Evolutionary conservation across 2,797 vertebrate genomes (phyloP).

Genomic region (Masticophis lateralis): DNA sequence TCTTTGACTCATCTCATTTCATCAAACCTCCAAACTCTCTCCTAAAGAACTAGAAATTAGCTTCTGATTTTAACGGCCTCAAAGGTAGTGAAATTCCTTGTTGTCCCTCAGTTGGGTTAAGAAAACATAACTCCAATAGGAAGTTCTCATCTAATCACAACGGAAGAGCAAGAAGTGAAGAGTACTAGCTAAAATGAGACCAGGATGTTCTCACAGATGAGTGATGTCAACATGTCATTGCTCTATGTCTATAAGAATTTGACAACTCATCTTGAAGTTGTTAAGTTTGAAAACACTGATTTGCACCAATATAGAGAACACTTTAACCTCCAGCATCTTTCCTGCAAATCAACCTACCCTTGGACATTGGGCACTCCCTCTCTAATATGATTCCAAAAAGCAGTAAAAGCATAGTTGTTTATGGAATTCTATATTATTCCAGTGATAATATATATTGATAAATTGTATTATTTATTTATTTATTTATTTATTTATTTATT

Average conservation of each 20-base stretch:
- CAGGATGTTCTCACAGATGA: not conserved
- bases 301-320: not conserved
- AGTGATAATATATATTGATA: no score
- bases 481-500: not conserved
- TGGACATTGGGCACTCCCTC: not conserved
- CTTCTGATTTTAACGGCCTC: not conserved
- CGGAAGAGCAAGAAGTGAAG: not conserved
- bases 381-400: not conserved
- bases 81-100: not conserved
- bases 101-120: not conserved
- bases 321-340: not conserved
- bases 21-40: not conserved
- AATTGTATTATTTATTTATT: not conserved
- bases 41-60: not conserved
- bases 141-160: not conserved
- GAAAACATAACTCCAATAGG: not conserved
- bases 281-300: not conserved
- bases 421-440: not conserved
- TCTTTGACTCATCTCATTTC: no score
- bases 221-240: conserved; percentile 35
- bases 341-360: not conserved
- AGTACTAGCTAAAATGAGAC: not conserved
- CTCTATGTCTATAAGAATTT: conserved; percentile 37
- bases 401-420: not conserved
- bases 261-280: not conserved